Conservation (phyloP, 2,113 vertebrate species). For the Delphinapterus leucas region DNA sequence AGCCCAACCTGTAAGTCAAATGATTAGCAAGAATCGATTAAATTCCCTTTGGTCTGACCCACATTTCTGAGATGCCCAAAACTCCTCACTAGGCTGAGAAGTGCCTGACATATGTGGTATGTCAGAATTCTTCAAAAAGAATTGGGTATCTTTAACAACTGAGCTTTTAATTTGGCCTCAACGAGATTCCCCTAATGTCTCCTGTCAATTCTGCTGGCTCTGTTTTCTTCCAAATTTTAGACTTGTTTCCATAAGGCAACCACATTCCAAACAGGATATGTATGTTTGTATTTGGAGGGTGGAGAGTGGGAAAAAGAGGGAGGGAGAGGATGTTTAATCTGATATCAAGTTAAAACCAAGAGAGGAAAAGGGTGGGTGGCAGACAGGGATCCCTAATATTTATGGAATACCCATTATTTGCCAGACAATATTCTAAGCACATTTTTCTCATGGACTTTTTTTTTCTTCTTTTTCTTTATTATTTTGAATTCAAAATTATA, state of each 20-base stretch:
- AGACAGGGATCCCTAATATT: background rate
- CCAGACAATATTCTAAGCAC: background rate
- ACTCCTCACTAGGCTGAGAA: background rate
- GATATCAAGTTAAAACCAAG: background rate
- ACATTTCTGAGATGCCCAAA: background rate
- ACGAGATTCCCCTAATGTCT: background rate
- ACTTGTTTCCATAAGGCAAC: background rate
- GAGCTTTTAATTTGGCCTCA: background rate
- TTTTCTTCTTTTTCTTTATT: background rate
- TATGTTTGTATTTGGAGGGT: constrained; percentile 19
- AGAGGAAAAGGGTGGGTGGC: background rate
- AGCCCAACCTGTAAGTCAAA: background rate
- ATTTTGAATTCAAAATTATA: background rate
- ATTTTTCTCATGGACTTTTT: background rate
- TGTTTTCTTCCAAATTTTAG: background rate
- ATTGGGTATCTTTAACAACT: background rate
- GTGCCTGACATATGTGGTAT: no score
- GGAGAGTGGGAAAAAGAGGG: background rate
- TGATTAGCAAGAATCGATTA: background rate
- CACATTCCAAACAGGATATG: constrained; percentile 26
- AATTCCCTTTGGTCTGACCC: background rate
- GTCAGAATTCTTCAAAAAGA: background rate
- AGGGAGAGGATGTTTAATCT: background rate
- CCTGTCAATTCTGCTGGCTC: background rate
- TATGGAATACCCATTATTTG: background rate